Conservation (phyloP, 2,797 vertebrate species). For the Pogoniulus pusillus region DNA sequence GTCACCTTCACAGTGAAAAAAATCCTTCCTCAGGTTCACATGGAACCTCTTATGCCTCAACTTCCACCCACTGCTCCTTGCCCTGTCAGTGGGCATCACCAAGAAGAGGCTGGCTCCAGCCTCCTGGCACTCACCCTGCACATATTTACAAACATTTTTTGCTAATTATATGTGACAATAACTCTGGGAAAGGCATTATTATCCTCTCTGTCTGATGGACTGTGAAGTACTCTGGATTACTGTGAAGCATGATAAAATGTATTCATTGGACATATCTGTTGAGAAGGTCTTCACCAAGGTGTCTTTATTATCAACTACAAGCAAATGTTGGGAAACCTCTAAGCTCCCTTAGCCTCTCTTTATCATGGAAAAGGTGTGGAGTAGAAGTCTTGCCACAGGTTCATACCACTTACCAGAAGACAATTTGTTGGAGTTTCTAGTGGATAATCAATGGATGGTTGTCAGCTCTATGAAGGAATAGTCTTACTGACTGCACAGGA, state of each 20-base stretch:
- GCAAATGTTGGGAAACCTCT: neutral
- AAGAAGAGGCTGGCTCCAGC: no score
- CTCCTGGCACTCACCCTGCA: no score
- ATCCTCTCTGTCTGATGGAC: neutral
- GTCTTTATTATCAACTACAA: neutral
- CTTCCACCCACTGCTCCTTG: no score
- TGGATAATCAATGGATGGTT: neutral
- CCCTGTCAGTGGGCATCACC: no score
- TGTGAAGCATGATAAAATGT: neutral
- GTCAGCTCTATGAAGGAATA: neutral
- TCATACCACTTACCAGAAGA: neutral
- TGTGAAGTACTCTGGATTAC: neutral
- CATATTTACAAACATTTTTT: neutral
- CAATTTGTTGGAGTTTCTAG: neutral
- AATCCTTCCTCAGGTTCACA: no score
- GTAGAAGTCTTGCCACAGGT: neutral
- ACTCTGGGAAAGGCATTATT: neutral
- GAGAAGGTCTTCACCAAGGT: neutral
- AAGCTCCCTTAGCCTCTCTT: neutral
- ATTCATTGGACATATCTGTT: neutral
- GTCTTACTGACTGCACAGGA: neutral
- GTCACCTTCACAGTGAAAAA: no score
- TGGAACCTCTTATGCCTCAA: no score
- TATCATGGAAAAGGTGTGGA: neutral
- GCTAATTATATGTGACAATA: neutral